These are phyloP conservation scores for Drosophila neotestacea DNA, from an alignment of 2,888 invertebrate species.

Conservation along the genomic window DNA sequence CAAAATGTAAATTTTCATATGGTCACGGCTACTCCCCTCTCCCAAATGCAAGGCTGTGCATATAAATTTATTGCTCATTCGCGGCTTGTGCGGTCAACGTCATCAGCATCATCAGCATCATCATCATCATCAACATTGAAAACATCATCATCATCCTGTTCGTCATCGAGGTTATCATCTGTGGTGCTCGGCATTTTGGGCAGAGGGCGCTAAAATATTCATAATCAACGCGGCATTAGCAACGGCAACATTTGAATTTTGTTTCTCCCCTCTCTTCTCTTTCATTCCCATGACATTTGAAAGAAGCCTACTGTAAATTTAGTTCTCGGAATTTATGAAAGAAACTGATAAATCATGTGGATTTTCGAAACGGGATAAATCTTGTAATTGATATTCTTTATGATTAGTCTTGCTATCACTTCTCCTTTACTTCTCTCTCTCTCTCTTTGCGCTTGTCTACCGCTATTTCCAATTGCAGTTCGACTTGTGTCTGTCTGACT, in stretches of 20 bases:
- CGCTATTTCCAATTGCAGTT: conserved; percentile 6
- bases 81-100: conserved; percentile 49
- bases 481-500: conserved; percentile 1
- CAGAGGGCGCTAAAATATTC: conserved; percentile 67
- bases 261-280: conserved; percentile 28
- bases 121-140: conserved; percentile 16
- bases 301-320: conserved; percentile 31
- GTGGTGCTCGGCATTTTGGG: conserved; percentile 20
- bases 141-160: conserved; percentile 20
- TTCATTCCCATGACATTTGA: not conserved
- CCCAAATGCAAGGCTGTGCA: conserved; percentile 36
- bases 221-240: conserved; percentile 72
- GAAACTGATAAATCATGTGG: not conserved
- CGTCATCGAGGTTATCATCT: conserved; percentile 38
- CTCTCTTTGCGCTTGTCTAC: not conserved
- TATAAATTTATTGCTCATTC: conserved; percentile 75
- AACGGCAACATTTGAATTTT: conserved; percentile 42
- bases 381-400: not conserved
- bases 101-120: conserved; percentile 37
- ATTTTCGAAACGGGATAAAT: conserved; percentile 29
- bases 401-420: not conserved
- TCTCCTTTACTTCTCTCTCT: conserved; percentile 2
- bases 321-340: not conserved
- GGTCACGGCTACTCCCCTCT: conserved; percentile 24
- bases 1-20: conserved; percentile 82